Evolutionary conservation across 2,113 vertebrate genomes (phyloP).

Genomic region (Anarrhichthys ocellatus): DNA sequence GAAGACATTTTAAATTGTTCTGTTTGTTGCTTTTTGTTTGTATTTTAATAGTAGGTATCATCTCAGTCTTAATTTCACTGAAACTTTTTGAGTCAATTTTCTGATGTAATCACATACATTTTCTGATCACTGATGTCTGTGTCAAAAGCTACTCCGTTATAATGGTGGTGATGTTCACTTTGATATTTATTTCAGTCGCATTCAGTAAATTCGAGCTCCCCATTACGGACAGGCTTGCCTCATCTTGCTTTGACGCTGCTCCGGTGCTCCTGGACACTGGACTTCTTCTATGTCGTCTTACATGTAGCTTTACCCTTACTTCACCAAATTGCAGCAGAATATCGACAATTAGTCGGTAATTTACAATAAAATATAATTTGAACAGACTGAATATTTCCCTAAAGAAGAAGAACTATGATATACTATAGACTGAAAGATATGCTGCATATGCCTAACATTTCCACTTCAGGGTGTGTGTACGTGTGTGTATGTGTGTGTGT

Average conservation of each 20-base stretch:
- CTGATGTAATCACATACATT: neutral
- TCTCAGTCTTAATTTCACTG: neutral
- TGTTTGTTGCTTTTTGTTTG: neutral
- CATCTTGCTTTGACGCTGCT: neutral
- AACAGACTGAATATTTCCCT: neutral
- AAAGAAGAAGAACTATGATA: neutral
- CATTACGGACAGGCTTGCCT: neutral
- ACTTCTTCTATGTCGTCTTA: neutral
- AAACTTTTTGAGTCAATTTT: neutral
- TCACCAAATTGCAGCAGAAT: neutral
- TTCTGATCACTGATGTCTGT: too few species aligned
- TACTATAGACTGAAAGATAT: neutral
- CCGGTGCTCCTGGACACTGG: neutral
- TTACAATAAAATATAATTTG: neutral
- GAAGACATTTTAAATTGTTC: neutral
- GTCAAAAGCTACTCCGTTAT: neutral
- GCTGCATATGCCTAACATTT: constrained; percentile 35
- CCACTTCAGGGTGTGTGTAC: neutral
- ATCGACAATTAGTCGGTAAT: neutral
- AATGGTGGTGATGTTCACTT: neutral
- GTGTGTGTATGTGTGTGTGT: constrained; percentile 13
- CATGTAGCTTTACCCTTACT: neutral
- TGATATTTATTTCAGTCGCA: neutral
- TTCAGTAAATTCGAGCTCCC: neutral
- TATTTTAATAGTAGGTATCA: neutral